Evolutionary conservation across 2,888 invertebrate species (phyloP), one percentile per base, ranked within the genome.

Genomic region (Pheosia tremula): DNA sequence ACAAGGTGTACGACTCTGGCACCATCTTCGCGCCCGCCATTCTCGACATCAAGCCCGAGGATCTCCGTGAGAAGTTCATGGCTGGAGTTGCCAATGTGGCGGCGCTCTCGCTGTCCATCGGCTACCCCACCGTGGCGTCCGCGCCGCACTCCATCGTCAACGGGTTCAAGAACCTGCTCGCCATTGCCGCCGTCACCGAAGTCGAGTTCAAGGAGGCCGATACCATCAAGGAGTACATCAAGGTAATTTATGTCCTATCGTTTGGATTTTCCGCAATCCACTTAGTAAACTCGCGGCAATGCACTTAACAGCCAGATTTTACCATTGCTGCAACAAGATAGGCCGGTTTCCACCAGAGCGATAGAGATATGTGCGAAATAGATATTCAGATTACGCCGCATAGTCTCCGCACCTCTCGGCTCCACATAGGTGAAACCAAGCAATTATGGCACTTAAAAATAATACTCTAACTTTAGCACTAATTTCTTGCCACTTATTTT

Each of bases 141-240:
- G 99, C 96, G 56, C 99, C 99, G 63, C 99, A 99, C 95, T 98
- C 98, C 91, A 96, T 99, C 84, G 97, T 97, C 92, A 98, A 99
- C 84, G 99, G 99, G 71, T 98, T 99, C 96, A 99, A 98, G 96
- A 99, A 99, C 93, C 94, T 99, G 85, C 95, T 99, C 95, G 98
- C 99, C 72, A 94, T 99, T 83, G 99, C 99, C 80, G 98, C 99
- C 62, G 98, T 96, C 81, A 99, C 99, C 61, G 99, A 99, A 68
- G 96, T 99, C 71, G 97, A 97, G 69, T 99, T 99, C 95, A 96
- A 97, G 89, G 98, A 99, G 93, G 99, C 99, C 56, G 94, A 96
- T 58, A 97, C 97, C 82, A 97, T 99, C 92, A 98, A 98, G 94
- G 98, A 98, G 89, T 98, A 94, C 93, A 96, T 98, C 88, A 98